Evolutionary conservation across 2,113 vertebrate genomes (phyloP).

Genomic region (Brachirus orientalis): DNA sequence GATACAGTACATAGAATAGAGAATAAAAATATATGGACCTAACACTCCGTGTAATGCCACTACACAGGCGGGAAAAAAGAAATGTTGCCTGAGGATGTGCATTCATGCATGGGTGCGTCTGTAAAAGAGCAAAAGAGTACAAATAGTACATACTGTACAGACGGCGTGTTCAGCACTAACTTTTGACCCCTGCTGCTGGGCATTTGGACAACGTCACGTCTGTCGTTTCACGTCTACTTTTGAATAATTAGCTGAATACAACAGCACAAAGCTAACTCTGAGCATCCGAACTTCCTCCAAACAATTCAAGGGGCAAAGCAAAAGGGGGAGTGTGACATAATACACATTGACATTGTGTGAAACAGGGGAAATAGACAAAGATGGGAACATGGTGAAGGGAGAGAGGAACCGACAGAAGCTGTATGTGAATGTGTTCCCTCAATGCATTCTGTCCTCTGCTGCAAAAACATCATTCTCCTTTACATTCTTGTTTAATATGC

Average conservation of each 20-base stretch:
- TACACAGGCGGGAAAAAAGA: constrained; percentile 41
- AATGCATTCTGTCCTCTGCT: constrained; percentile 14
- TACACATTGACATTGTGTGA: constrained; percentile 46
- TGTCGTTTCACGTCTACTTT: constrained; percentile 34
- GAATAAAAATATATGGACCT: not conserved
- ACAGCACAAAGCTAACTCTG: constrained; percentile 32
- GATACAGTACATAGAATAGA: not conserved
- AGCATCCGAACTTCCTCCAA: not conserved
- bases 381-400: not conserved
- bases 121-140: constrained; percentile 20
- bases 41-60: constrained; percentile 23
- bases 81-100: constrained; percentile 14
- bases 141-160: not conserved
- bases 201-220: constrained; percentile 38
- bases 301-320: constrained; percentile 3
- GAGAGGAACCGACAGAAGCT: constrained; percentile 30
- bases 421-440: constrained; percentile 12
- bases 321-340: constrained; percentile 24
- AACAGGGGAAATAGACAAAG: constrained; percentile 21
- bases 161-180: constrained; percentile 39
- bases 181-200: constrained; percentile 59
- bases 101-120: constrained; percentile 26
- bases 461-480: too few species aligned
- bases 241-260: constrained; percentile 25
- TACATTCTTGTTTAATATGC: too few species aligned